Evolutionary conservation across 2,888 invertebrate genomes (phyloP).

Genomic region (Salticus scenicus): DNA sequence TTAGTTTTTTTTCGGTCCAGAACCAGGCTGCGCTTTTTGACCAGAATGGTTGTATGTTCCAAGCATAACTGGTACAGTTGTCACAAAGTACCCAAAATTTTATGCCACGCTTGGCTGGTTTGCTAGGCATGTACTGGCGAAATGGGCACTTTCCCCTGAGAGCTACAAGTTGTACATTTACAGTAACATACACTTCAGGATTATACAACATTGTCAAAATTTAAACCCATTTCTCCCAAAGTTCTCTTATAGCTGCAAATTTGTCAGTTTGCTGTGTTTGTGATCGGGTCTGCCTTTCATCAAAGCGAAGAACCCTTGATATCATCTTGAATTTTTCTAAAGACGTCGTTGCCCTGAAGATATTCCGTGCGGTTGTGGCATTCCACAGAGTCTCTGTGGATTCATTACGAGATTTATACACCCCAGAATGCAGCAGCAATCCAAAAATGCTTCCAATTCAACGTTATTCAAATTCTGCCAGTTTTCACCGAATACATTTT

Average conservation of each 20-base stretch:
- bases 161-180: too few relatives aligned
- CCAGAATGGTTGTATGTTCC: background rate
- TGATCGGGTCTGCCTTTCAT: conserved; percentile 1
- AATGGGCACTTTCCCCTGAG: too few relatives aligned
- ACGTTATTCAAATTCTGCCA: conserved; percentile 10
- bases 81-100: conserved; percentile 21
- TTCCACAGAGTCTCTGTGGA: too few relatives aligned
- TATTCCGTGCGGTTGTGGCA: background rate
- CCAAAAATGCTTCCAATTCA: too few relatives aligned
- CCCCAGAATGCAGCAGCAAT: background rate
- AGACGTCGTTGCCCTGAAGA: background rate
- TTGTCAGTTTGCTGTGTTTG: too few relatives aligned
- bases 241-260: too few relatives aligned
- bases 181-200: too few relatives aligned
- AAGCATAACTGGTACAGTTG: background rate
- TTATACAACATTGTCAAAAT: too few relatives aligned
- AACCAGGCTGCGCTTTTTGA: conserved; percentile 19
- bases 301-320: background rate
- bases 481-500: background rate
- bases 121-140: too few relatives aligned
- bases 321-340: background rate
- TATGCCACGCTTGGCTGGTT: background rate
- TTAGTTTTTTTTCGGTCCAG: conserved; percentile 6
- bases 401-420: too few relatives aligned
- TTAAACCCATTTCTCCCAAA: too few relatives aligned